Conservation (phyloP, 2,113 vertebrate genomes). For the Bubalus kerabau region DNA sequence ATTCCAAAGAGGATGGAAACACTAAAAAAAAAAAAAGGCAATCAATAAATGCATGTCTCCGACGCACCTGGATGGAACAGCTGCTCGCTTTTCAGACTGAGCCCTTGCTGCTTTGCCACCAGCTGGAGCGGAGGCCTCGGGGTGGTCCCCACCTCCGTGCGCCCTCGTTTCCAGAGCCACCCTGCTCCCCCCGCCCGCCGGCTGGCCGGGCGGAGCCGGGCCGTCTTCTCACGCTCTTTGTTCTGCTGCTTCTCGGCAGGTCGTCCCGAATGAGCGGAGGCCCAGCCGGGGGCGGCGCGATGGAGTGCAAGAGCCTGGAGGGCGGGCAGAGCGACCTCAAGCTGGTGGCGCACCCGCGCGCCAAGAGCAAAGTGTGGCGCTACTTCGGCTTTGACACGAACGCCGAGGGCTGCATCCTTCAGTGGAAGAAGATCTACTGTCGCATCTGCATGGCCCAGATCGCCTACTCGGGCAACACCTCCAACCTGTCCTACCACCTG, state of each 20-base stretch:
- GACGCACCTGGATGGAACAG: not conserved
- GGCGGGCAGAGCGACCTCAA: slow-evolving; percentile 85
- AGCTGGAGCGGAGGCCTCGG: not conserved
- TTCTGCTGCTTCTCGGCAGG: slow-evolving; percentile 89
- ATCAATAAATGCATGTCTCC: not conserved
- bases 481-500: slow-evolving; percentile 92
- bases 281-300: slow-evolving; percentile 78
- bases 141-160: not conserved
- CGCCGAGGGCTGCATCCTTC: slow-evolving; percentile 90
- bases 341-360: slow-evolving; percentile 90
- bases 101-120: not conserved
- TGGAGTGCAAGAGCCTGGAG: slow-evolving; percentile 86
- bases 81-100: fast-evolving
- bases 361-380: slow-evolving; percentile 95
- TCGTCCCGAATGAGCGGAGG: slow-evolving; percentile 85
- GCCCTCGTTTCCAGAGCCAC: not conserved
- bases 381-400: slow-evolving; percentile 94
- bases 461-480: slow-evolving; percentile 92
- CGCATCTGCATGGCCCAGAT: slow-evolving; percentile 92
- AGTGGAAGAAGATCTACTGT: slow-evolving; percentile 92
- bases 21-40: not conserved
- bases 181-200: too few species aligned
- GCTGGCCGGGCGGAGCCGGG: not conserved
- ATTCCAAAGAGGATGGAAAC: too few species aligned
- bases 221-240: slow-evolving; percentile 81